phyloP scores from a whole-genome alignment of 2,113 vertebrate genomes.

The Delphinapterus leucas region DNA sequence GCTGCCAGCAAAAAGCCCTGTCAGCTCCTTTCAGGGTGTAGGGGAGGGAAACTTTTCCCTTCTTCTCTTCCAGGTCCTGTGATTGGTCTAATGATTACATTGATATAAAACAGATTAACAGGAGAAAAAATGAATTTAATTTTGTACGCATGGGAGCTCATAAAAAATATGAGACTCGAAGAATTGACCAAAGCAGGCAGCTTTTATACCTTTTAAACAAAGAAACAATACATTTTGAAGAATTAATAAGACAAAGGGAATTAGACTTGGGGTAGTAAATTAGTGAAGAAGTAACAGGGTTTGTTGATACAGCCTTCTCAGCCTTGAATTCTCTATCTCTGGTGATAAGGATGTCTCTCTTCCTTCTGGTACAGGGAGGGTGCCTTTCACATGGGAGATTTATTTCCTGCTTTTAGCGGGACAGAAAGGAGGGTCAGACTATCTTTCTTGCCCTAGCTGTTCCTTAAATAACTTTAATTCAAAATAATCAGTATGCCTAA shows the following conservation, averaged over 20 bases:
- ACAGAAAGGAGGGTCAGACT: background rate
- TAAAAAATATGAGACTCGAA: background rate
- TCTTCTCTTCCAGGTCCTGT: background rate
- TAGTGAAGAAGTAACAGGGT: background rate
- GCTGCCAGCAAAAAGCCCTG: background rate
- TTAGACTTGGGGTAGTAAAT: background rate
- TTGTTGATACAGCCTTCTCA: background rate
- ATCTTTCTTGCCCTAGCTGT: background rate
- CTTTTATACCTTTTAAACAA: background rate
- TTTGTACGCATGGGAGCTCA: rapidly evolving
- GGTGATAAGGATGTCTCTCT: background rate
- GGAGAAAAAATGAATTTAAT: background rate
- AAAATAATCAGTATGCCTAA: background rate
- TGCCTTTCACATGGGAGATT: background rate
- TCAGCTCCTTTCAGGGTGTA: background rate
- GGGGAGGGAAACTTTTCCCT: background rate
- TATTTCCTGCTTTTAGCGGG: background rate
- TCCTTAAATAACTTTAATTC: background rate
- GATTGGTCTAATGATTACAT: background rate
- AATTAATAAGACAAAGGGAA: background rate
- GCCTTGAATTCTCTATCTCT: background rate
- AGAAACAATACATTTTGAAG: background rate
- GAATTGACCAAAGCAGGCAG: background rate
- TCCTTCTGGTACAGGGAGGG: background rate
- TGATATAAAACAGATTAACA: background rate